Base-by-base conservation (phyloP, 1,140 invertebrate genomes). In the Lordiphosa clarofinis region DNA sequence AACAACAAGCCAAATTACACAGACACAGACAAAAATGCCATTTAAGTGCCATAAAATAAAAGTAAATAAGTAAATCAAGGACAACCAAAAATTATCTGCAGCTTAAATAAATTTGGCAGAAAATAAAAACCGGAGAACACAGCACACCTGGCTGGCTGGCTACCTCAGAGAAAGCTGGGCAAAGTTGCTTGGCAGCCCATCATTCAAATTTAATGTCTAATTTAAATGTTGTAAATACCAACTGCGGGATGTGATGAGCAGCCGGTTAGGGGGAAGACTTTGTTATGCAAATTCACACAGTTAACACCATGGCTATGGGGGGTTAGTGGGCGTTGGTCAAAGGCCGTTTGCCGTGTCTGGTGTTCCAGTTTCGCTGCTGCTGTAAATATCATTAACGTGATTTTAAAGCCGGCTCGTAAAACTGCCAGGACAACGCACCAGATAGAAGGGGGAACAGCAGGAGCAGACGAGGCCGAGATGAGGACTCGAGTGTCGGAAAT, bases 381-480 rank as follows among this genome's bases (percentile, higher is more conserved):
- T 82, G 76, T 82, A 82, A 82, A 82, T 84, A 84, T 84, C 79
- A 84, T 84, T 84, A 84, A 84, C 78, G 78, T 78, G 79, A 84
- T 84, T 84, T 84, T 82, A 84, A 84, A 70, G 73, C 73, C 69
- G 64, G 57, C 69, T 86, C 78, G 67, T 84, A 82, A 82, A 82
- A 63, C 64, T 52, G 68, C 78, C 69, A 63, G 61, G 49, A 57
- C 42, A 70, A 57, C 62, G 42, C 11, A 15, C 44, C 15, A 38
- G 36, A 38, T 12, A 38, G 36, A 50, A 8, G 12, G n/a, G 35
- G 13, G 10, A 24, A 37, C 6, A n/a, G 36, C 21, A 35, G 15
- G 28, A 63, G 57, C 24, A 42, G 21, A 11, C 15, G 56, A 48
- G 24, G 24, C 24, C 50, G 44, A 40, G 39, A 47, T 46, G 44